Conservation (phyloP, 2,888 invertebrate genomes). For the Spisula solida region DNA sequence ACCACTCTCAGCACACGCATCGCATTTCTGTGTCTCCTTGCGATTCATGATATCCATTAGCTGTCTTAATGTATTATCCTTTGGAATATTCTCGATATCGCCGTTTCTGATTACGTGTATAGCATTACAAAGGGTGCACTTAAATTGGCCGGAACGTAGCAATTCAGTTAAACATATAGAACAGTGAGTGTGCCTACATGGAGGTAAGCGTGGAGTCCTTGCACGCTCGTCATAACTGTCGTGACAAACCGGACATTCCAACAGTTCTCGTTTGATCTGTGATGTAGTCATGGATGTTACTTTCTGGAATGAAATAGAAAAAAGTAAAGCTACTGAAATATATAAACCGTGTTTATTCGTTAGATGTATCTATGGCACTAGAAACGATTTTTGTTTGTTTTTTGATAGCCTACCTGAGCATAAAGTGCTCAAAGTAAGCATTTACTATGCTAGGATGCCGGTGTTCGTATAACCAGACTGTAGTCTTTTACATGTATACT, state of each 20-base stretch:
- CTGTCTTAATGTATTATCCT: slow-evolving; percentile 24
- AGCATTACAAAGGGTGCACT: slow-evolving; percentile 21
- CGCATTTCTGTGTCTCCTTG: slow-evolving; percentile 10
- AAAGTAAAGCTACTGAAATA: too few species aligned
- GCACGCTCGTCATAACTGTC: slow-evolving; percentile 28
- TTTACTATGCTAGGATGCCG: too few species aligned
- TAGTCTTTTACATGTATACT: too few species aligned
- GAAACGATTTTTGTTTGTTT: not conserved
- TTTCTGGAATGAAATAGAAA: not conserved
- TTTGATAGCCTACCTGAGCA: too few species aligned
- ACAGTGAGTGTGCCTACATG: slow-evolving; percentile 38
- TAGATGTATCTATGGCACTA: not conserved
- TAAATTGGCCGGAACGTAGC: not conserved
- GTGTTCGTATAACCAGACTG: too few species aligned
- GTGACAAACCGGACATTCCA: slow-evolving; percentile 36
- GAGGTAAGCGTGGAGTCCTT: slow-evolving; percentile 4
- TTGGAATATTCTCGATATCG: slow-evolving; percentile 23
- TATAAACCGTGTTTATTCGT: not conserved
- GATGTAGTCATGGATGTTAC: not conserved
- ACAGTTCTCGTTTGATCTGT: slow-evolving; percentile 16
- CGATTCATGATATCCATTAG: slow-evolving; percentile 39
- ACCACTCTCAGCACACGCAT: slow-evolving; percentile 27
- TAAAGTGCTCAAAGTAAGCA: too few species aligned
- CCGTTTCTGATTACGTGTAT: not conserved
- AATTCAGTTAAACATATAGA: slow-evolving; percentile 29